Evolutionary conservation across 2,888 invertebrate species (phyloP), one percentile per base, ranked within the genome.

Genomic region (Thymelicus sylvestris): DNA sequence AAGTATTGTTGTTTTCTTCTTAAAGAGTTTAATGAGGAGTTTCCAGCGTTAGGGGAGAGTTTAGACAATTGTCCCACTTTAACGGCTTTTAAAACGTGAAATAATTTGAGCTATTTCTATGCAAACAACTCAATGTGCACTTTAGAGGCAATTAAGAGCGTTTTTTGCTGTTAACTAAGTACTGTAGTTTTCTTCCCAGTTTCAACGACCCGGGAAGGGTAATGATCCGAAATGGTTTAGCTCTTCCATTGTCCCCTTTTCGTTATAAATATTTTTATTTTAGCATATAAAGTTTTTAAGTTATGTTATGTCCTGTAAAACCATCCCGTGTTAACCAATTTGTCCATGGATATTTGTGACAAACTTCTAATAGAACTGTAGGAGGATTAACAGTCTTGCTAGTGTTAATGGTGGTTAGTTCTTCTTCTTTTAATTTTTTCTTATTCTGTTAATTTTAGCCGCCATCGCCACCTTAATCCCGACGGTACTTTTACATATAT

Each of bases 1-100:
- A 87, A 88, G 88, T 86, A 87, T 87, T 85, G 83, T 83, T 90
- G 86, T 87, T 86, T 83, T 83, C 84, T 83, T 83, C 85, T 86
- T 86, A 81, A 83, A 84, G 85, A 86, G 86, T 87, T 85, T 85
- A 87, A 90, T 85, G 88, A 84, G 80, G 86, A 86, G 82, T 87
- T 86, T 85, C 82, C 81, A 85, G 83, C 80, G 79, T 77, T 75
- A 75, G 76, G 75, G 77, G 72, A 39, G 64, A 48, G 47, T n/a
- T 57, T n/a, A 52, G 24, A 50, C 66, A 15, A 66, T 71, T 71
- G 71, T 66, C 55, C 55, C 47, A 55, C 59, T 52, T 63, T 71
- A 71, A 71, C 47, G 24, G 62, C 60, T 62, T 66, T 47, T 67
- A 63, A 67, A 71, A 66, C 47, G 63, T 61, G 55, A 38, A 15